These are phyloP conservation scores for Nomada flava DNA, from an alignment of 2,888 invertebrate genomes.

Conservation along the genomic window DNA sequence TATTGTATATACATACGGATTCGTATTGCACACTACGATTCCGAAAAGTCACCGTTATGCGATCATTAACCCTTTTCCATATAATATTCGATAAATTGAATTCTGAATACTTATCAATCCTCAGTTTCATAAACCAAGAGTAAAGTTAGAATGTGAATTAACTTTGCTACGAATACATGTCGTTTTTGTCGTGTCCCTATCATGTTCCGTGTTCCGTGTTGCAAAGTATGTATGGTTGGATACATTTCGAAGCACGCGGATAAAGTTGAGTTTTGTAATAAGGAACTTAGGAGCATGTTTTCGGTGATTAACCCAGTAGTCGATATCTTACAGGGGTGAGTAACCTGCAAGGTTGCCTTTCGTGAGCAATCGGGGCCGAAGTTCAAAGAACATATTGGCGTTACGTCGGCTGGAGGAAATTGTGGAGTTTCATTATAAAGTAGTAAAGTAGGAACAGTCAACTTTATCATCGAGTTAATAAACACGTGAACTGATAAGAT, in stretches of 20 bases:
- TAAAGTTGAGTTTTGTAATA: neutral
- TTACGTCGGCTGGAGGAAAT: conserved; percentile 8
- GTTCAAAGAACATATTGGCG: conserved; percentile 13
- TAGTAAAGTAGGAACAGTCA: neutral
- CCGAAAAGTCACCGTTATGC: too few relatives aligned
- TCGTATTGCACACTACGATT: too few relatives aligned
- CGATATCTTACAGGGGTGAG: conserved; percentile 39
- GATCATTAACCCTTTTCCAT: too few relatives aligned
- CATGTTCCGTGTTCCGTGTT: too few relatives aligned
- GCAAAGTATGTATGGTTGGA: too few relatives aligned
- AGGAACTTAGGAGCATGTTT: conserved; percentile 31
- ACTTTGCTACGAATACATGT: too few relatives aligned
- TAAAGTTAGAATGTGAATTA: too few relatives aligned
- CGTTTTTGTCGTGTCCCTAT: too few relatives aligned
- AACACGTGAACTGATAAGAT: conserved; percentile 3
- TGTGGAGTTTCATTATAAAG: conserved; percentile 36
- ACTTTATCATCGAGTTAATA: conserved; percentile 28
- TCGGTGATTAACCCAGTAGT: conserved; percentile 31
- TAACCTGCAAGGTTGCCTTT: conserved; percentile 49
- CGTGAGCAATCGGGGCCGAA: conserved; percentile 36
- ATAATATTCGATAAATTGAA: too few relatives aligned
- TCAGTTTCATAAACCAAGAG: too few relatives aligned
- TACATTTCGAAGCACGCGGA: neutral
- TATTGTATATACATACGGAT: too few relatives aligned
- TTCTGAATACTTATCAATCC: too few relatives aligned